Evolutionary conservation across 2,888 invertebrate genomes (phyloP).

Genomic region (Pheosia gnoma): DNA sequence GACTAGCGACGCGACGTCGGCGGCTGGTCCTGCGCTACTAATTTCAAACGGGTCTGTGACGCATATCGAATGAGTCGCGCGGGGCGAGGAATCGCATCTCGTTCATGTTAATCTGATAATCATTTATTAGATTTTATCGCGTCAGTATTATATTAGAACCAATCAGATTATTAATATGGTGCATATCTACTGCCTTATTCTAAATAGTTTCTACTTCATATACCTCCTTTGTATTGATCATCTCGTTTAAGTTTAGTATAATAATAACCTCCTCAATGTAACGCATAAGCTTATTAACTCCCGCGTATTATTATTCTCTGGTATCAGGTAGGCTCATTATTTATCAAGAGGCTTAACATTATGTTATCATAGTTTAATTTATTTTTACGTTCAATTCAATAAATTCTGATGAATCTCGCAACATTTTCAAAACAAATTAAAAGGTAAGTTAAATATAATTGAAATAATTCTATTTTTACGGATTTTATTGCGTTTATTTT

Average conservation of each 20-base stretch:
- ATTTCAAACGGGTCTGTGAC: constrained; percentile 34
- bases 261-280: not conserved
- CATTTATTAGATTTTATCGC: not conserved
- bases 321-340: not conserved
- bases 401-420: too few species aligned
- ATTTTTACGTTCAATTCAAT: too few species aligned
- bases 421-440: too few species aligned
- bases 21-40: constrained; percentile 29
- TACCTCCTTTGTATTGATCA: too few species aligned
- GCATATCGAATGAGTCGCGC: constrained; percentile 31
- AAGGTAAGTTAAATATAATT: too few species aligned
- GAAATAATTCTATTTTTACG: too few species aligned
- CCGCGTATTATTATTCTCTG: not conserved
- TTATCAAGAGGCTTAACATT: not conserved
- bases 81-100: constrained; percentile 5
- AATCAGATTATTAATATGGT: too few species aligned
- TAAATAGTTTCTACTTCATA: too few species aligned
- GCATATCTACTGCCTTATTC: too few species aligned
- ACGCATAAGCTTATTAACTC: not conserved
- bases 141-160: too few species aligned
- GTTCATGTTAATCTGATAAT: not conserved
- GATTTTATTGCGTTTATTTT: too few species aligned
- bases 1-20: constrained; percentile 26
- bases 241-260: too few species aligned
- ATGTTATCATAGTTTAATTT: not conserved